Evolutionary conservation across 1,140 invertebrate species (phyloP), one percentile per base, ranked within the genome.

Genomic region (Augochlora pura): DNA sequence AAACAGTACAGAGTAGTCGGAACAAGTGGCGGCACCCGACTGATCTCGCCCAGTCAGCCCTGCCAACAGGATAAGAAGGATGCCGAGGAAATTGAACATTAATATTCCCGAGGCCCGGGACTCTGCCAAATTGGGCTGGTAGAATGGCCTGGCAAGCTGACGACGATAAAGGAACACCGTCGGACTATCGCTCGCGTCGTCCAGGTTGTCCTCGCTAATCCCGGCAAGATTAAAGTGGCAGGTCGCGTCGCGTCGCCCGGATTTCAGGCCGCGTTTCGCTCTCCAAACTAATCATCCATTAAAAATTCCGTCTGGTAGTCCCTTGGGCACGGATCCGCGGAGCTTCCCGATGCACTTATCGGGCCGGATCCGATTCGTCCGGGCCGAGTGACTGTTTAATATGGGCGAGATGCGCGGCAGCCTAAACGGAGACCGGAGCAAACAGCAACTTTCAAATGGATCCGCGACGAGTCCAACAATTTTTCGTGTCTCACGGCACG

Each of bases 381-480:
- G 49, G 65, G 74, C 54, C 25, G 21, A 66, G 60, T 49, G 39
- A 5, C 64, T 66, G 32, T 77, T 81, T 52, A 77, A 81, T 81
- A 81, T 81, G 67, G 52, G 77, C 67, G 67, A 77, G 67, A 57
- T 52, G 23, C 62, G 77, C 57, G 14, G 10, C 60, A 10, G 60
- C n/a, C 57, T 23, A 52, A 69, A 46, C 21, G 39, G 46, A 69
- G 39, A 39, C 42, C n/a, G n/a, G 42, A 10, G 10, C 42, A 3
- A 46, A 12, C 14, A 10, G 42, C 42, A 12, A 46, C 32, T 32
- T 32, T 46, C 0, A 46, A 46, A 12, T 14, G 42, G 14, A 46
- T 14, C 42, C 2, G 42, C 42, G 10, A 12, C 9, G 10, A 12
- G 42, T 12, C n/a, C n/a, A n/a, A n/a, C 42, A 42, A 9, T 42